Conservation (phyloP, 2,888 invertebrate genomes). For the Scaptomyza polygonia region DNA sequence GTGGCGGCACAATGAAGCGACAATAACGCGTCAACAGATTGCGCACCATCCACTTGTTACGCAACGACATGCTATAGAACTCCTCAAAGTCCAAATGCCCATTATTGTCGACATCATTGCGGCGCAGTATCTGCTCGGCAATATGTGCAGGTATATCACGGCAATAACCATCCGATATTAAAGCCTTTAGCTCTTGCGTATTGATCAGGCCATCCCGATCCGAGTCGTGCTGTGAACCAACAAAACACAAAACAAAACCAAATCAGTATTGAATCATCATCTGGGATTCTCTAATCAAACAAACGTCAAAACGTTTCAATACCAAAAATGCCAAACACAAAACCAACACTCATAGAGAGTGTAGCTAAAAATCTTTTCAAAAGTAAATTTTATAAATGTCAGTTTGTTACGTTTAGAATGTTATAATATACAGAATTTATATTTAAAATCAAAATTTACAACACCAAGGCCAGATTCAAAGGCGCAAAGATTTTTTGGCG, state of each 20-base stretch:
- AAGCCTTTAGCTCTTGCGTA: constrained; percentile 86
- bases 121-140: constrained; percentile 88
- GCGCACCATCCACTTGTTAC: constrained; percentile 85
- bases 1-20: constrained; percentile 81
- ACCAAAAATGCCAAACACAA: no score
- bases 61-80: constrained; percentile 87
- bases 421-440: not conserved
- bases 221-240: constrained; percentile 87
- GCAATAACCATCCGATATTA: constrained; percentile 81
- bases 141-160: constrained; percentile 89
- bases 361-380: no score
- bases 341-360: no score
- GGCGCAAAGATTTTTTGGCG: not conserved
- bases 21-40: constrained; percentile 82
- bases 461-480: not conserved
- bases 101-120: constrained; percentile 88
- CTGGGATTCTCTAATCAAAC: no score
- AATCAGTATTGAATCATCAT: no score
- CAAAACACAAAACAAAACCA: no score
- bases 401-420: not conserved
- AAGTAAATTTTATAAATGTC: not conserved
- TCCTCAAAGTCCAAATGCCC: constrained; percentile 88
- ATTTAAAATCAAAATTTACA: not conserved
- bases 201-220: constrained; percentile 90
- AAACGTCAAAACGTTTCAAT: no score